A percentile compares a stretch with the other conserved stretches of the same genome.
Evolutionary conservation across 2,113 vertebrate genomes (phyloP).

Genomic region (Pituophis catenifer): DNA sequence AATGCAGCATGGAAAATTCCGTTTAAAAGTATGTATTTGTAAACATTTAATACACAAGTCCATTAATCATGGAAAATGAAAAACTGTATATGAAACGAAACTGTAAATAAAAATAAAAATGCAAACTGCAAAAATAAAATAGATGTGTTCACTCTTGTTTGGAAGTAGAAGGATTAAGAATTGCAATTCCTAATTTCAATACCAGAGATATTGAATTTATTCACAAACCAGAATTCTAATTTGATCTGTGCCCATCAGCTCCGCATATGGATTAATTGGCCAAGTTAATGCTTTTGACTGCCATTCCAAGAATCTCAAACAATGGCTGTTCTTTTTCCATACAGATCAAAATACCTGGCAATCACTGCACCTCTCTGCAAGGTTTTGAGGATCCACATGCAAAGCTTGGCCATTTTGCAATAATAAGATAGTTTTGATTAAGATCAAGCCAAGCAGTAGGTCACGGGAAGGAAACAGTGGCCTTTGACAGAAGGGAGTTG

Average conservation of each 20-base stretch:
- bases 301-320: not conserved
- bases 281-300: not conserved
- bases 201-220: not conserved
- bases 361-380: not conserved
- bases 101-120: not conserved
- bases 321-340: not conserved
- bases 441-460: slow-evolving; percentile 57
- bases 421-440: slow-evolving; percentile 52
- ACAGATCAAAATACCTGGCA: not conserved
- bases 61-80: not conserved
- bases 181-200: not conserved
- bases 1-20: not conserved
- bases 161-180: not conserved
- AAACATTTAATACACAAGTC: not conserved
- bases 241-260: not conserved
- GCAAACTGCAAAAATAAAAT: not conserved
- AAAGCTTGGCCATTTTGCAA: slow-evolving; percentile 23
- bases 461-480: slow-evolving; percentile 64
- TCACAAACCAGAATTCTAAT: not conserved
- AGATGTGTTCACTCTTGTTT: not conserved
- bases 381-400: not conserved
- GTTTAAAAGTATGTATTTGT: not conserved
- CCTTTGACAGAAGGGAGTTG: slow-evolving; percentile 77
- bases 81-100: not conserved
- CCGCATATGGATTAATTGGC: not conserved